Base-by-base conservation (phyloP, 1,140 invertebrate species). In the Drosophila pandora region DNA sequence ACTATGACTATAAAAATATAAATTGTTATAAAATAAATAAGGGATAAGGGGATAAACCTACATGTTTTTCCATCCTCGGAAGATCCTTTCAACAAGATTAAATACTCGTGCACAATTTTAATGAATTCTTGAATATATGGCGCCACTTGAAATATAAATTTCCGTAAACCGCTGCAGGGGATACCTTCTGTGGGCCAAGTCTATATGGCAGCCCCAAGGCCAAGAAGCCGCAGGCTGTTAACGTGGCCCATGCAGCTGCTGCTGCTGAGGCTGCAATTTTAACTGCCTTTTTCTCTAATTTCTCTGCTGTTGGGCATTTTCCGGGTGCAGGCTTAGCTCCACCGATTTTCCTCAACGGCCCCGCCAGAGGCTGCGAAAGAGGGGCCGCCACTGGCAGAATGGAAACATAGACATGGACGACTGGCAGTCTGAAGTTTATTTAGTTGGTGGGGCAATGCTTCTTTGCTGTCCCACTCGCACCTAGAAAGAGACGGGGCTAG, bases 281-380 rank as follows among this genome's bases (percentile, higher is more conserved):
- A 88, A 75, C 79, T 80, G 82, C 74, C 83, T 56, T 81, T 71
- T 81, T 63, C 81, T 85, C 74, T 85, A 85, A 85, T 87, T 85
- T 87, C 77, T 61, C 54, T 39, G 64, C 65, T 71, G 57, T 71
- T 79, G 58, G 64, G 62, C 76, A 55, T 76, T 79, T 79, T 67
- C 76, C 59, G 73, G 58, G 64, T 34, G 41, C 54, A 34, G 21
- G 72, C 82, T 63, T 61, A 77, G 77, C 73, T 67, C 77, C 74
- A 81, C 73, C 77, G 77, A 77, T 81, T 85, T 78, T 71, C 73
- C 55, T 72, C 49, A 72, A 60, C 57, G 56, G 28, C 56, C 41
- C 56, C 47, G 52, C 52, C 55, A 60, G 50, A 47, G 39, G 57
- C 25, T 22, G 53, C 53, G 3, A 41, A 34, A 32, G 32, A 5